These are phyloP conservation scores for Volucella bombylans DNA, from an alignment of 2,888 invertebrate species.

Conservation along the genomic window DNA sequence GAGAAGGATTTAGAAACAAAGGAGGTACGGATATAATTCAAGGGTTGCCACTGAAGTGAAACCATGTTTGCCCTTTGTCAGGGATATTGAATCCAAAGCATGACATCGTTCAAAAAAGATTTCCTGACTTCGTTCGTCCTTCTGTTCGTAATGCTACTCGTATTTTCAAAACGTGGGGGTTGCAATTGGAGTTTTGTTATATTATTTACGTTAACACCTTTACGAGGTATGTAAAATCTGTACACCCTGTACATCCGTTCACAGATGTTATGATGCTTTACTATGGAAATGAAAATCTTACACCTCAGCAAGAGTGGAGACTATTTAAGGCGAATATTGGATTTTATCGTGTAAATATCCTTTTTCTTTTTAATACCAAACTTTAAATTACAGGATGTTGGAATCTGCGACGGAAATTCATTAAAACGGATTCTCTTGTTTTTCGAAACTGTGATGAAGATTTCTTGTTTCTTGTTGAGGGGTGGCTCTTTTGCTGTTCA, in stretches of 20 bases:
- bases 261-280: slow-evolving; percentile 54
- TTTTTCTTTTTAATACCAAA: background rate
- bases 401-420: slow-evolving; percentile 68
- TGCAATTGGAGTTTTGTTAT: slow-evolving; percentile 25
- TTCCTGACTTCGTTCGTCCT: slow-evolving; percentile 10
- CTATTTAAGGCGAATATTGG: slow-evolving; percentile 48
- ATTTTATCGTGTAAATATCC: slow-evolving; percentile 49
- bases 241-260: slow-evolving; percentile 23
- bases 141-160: slow-evolving; percentile 12
- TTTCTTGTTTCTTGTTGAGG: background rate
- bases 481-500: slow-evolving; percentile 14
- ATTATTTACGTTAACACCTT: slow-evolving; percentile 40
- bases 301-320: slow-evolving; percentile 43
- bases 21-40: slow-evolving; percentile 21
- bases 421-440: slow-evolving; percentile 37
- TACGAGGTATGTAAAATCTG: background rate
- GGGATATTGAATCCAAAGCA: slow-evolving; percentile 65
- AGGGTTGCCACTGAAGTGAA: slow-evolving; percentile 54
- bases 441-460: background rate
- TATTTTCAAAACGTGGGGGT: too few species aligned
- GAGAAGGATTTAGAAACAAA: background rate
- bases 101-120: slow-evolving; percentile 61
- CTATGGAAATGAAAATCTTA: slow-evolving; percentile 56
- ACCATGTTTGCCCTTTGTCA: slow-evolving; percentile 57
- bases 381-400: slow-evolving; percentile 55